Percentiles rank a stretch among this genome's conserved stretches.
Conservation (phyloP, 2,888 invertebrate species). For the Polydrusus tereticollis region DNA sequence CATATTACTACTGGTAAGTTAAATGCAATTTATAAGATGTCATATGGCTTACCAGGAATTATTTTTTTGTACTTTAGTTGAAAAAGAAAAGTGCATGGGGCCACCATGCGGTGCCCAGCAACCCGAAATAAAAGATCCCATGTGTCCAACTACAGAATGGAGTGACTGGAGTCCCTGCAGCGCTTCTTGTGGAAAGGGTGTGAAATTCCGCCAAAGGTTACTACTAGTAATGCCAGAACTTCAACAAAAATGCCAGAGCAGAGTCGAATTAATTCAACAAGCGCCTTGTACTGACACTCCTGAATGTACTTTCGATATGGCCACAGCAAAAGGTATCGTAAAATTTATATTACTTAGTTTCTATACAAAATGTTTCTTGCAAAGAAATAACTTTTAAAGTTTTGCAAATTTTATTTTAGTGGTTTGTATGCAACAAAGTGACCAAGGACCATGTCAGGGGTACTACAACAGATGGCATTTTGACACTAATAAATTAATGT, state of each 20-base stretch:
- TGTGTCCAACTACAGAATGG: conserved; percentile 89
- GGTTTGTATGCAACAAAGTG: conserved; percentile 84
- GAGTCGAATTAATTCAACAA: conserved; percentile 82
- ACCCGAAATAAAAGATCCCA: conserved; percentile 72
- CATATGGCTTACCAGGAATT: no score
- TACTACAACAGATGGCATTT: conserved; percentile 91
- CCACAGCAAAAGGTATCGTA: conserved; percentile 79
- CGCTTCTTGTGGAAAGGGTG: conserved; percentile 88
- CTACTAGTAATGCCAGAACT: conserved; percentile 75
- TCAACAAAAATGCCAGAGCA: conserved; percentile 76
- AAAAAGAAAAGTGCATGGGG: conserved; percentile 85
- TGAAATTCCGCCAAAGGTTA: conserved; percentile 79
- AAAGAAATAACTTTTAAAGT: no score
- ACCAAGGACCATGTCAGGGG: conserved; percentile 90
- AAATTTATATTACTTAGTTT: no score
- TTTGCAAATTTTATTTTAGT: conserved; percentile 69
- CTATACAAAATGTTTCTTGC: no score
- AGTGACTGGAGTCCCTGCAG: conserved; percentile 94
- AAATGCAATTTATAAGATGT: not conserved
- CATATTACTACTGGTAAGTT: conserved; percentile 74
- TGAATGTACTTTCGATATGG: conserved; percentile 80
- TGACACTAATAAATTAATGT: conserved; percentile 79
- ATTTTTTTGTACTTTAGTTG: conserved; percentile 70
- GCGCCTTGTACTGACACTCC: conserved; percentile 76
- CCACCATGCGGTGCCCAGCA: conserved; percentile 69